Base-by-base conservation (phyloP, 2,888 invertebrate species). In the Nemapogon koenigi region DNA sequence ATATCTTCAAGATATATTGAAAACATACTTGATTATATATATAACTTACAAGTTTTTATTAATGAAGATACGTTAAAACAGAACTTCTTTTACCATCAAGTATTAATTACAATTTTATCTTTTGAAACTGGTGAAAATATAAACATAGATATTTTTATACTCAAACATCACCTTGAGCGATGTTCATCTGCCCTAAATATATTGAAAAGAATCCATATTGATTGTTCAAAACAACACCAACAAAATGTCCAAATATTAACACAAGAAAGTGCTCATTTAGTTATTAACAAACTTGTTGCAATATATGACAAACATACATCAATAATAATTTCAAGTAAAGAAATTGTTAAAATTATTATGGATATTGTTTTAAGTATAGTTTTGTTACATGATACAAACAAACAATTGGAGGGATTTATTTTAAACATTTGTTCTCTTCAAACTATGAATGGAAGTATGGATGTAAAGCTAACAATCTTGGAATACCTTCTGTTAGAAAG, bases 31-130 rank as follows among this genome's bases (percentile, higher is more conserved):
- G 17, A 37, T 2, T 16, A 11, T 17, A 16, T 37, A 27, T 16
- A 36, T 4, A 28, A 17, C 18, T 6, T 7, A n/a, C 8, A 28
- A 17, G 4, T 10, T 6, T 14, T 11, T 3, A 15, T 28, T 6
- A 16, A 4, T 22, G 2, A 22, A 13, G 8, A 14, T 25, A 4
- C n/a, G n/a, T 13, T 37, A 8, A 48, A 50, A 46, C 57, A 64
- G 37, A 58, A 55, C 39, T 67, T 63, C 63, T 55, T 55, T 48
- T 70, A 59, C 38, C 57, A 49, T 22, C 57, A 69, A 55, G 55
- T 27, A 19, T 63, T 10, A 48, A 51, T 42, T n/a, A n/a, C n/a
- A n/a, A 57, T 63, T 1, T 46, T 73, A 18, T 48, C 51, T 30
- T 54, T 31, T 69, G 11, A 60, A 64, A 40, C 46, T 35, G 57